Evolutionary conservation across 2,888 invertebrate species (phyloP), one percentile per base, ranked within the genome.

Genomic region (Pachycephus smyrnensis): DNA sequence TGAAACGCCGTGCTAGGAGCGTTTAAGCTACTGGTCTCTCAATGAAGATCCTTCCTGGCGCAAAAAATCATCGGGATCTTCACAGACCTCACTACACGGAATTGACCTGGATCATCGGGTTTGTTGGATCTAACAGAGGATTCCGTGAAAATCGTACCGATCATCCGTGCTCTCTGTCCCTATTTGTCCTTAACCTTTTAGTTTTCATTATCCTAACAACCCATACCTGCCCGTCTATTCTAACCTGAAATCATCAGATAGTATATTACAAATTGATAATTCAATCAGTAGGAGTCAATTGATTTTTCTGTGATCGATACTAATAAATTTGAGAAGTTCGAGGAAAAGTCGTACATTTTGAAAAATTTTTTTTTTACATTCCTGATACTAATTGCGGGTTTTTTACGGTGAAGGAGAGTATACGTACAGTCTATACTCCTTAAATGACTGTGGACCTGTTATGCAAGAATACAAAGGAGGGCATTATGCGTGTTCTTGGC

Each of bases 31-130:
- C 55, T 55, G 55, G 55, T 55, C 55, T 23, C 55, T 71, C 32
- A 71, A 71, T 71, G 71, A 71, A 71, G 71, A 71, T 71, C 33
- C 71, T 31, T 71, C 55, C 55, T 55, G 55, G 9, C 55, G 55
- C 55, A 55, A 55, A 55, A 40, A 55, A 55, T 55, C 55, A 55
- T 23, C 55, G 55, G 55, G 55, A 55, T 55, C 55, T 55, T 55
- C 55, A 23, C 55, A 55, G 55, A 55, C 55, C 55, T 9, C 23
- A 55, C 55, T 55, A 55, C 55, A 55, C 55, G 55, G 55, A 55
- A 55, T 55, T 55, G 55, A 55, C 55, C 55, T 55, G 55, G 55
- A 55, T 23, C 55, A 55, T 55, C 23, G 55, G 23, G 55, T 55
- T 55, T 55, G 55, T 23, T 55, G 55, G 55, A 55, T 23, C 55